Conservation (phyloP, 2,113 vertebrate genomes). For the Syngnathoides biaculeatus region DNA sequence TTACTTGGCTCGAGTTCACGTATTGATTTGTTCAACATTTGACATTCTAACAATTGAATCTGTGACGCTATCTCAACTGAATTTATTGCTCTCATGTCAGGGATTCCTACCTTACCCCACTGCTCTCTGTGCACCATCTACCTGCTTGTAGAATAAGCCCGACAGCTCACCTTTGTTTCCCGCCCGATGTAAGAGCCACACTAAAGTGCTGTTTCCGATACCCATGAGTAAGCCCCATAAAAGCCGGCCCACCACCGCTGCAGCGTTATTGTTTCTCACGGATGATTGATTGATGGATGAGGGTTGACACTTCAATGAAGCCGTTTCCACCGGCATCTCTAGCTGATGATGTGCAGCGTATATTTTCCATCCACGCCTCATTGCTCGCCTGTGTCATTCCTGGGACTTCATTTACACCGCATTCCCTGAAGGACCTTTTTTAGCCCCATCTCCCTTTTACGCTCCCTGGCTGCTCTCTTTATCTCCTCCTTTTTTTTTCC, state of each 20-base stretch:
- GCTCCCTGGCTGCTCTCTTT: slow-evolving; percentile 59
- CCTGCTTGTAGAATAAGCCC: slow-evolving; percentile 87
- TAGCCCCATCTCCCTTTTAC: slow-evolving; percentile 73
- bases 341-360: slow-evolving; percentile 99
- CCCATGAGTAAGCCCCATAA: slow-evolving; percentile 98
- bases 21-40: background rate
- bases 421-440: slow-evolving; percentile 98
- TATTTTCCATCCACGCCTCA: slow-evolving; percentile 99
- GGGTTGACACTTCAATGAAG: slow-evolving; percentile 99
- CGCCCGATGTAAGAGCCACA: slow-evolving; percentile 89
- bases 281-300: slow-evolving; percentile 99
- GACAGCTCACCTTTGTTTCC: slow-evolving; percentile 82
- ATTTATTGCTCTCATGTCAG: slow-evolving; percentile 21
- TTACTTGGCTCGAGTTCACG: no score
- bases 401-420: slow-evolving; percentile 99
- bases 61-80: slow-evolving; percentile 20
- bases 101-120: slow-evolving; percentile 40
- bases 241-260: slow-evolving; percentile 82
- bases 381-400: slow-evolving; percentile 99
- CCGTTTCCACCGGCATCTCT: slow-evolving; percentile 99
- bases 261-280: slow-evolving; percentile 96
- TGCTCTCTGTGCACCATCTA: slow-evolving; percentile 29
- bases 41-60: background rate
- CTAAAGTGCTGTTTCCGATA: slow-evolving; percentile 97
- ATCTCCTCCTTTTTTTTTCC: slow-evolving; percentile 72